These are phyloP conservation scores for Ceratoteleas bidentatus DNA, from an alignment of 1,140 invertebrate genomes.

Conservation along the genomic window DNA sequence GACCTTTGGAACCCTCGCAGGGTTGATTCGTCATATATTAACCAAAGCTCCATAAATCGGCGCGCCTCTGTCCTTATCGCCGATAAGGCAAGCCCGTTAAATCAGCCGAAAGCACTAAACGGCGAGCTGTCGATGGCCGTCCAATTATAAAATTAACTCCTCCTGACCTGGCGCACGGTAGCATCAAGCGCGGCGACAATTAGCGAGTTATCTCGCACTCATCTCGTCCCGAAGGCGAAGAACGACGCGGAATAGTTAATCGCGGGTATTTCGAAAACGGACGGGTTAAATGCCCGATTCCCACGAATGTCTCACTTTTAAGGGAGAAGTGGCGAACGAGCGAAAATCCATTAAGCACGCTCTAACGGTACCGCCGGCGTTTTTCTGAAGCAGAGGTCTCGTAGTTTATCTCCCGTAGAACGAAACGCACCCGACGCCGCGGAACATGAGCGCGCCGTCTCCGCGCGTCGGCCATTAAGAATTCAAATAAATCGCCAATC, in stretches of 20 bases:
- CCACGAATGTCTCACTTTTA: constrained; percentile 67
- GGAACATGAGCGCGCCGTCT: constrained; percentile 62
- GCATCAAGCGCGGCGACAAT: constrained; percentile 55
- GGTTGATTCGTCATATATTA: too few species aligned
- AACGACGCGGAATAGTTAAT: constrained; percentile 56
- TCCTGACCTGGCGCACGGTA: constrained; percentile 42
- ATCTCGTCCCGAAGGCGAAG: constrained; percentile 44
- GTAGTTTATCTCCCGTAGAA: constrained; percentile 66
- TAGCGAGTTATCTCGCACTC: constrained; percentile 57
- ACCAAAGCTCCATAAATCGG: too few species aligned
- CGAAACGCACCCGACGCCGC: constrained; percentile 69
- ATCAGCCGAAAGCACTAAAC: not conserved
- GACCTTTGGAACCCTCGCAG: too few species aligned
- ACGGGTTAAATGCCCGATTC: constrained; percentile 63
- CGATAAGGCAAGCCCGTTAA: not conserved
- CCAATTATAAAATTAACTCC: constrained; percentile 56
- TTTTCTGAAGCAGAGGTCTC: constrained; percentile 65
- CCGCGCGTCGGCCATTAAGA: constrained; percentile 67
- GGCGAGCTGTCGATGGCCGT: constrained; percentile 13
- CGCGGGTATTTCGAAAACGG: constrained; percentile 60
- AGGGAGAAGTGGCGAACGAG: constrained; percentile 64
- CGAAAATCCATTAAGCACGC: constrained; percentile 66
- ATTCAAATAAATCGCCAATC: constrained; percentile 79
- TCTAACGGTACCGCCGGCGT: constrained; percentile 57
- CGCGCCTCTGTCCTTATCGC: too few species aligned